These are phyloP conservation scores for Hipparchia semele DNA, from an alignment of 2,888 invertebrate genomes.

Conservation along the genomic window DNA sequence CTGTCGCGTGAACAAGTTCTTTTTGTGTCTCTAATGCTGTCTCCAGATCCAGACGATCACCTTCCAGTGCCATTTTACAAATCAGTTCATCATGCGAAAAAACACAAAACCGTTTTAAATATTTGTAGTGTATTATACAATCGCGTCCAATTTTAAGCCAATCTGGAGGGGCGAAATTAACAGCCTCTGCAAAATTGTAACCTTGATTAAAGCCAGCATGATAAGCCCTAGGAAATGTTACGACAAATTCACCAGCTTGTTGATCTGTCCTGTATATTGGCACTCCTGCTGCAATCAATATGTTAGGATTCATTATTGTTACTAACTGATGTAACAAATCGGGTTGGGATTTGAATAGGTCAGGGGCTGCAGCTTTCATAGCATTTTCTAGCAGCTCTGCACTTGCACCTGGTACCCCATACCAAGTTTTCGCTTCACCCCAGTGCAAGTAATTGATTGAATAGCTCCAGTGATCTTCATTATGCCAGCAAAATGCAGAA, in stretches of 20 bases:
- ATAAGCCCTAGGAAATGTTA: slow-evolving; percentile 91
- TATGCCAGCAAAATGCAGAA: slow-evolving; percentile 92
- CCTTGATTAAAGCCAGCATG: slow-evolving; percentile 93
- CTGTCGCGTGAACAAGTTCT: slow-evolving; percentile 85
- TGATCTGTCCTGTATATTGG: slow-evolving; percentile 86
- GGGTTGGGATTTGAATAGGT: slow-evolving; percentile 88
- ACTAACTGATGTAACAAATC: slow-evolving; percentile 91
- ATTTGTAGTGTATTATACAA: slow-evolving; percentile 87
- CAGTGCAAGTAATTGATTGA: slow-evolving; percentile 92
- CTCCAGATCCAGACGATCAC: slow-evolving; percentile 85
- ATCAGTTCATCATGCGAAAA: slow-evolving; percentile 92
- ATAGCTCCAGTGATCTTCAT: slow-evolving; percentile 93
- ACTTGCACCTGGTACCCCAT: slow-evolving; percentile 88
- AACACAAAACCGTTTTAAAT: slow-evolving; percentile 87
- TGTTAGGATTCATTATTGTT: slow-evolving; percentile 90
- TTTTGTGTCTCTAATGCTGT: slow-evolving; percentile 87
- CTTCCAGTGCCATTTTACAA: slow-evolving; percentile 88
- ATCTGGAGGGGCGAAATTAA: slow-evolving; percentile 92
- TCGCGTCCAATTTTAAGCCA: slow-evolving; percentile 89
- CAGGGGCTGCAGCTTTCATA: slow-evolving; percentile 88
- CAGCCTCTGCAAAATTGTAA: slow-evolving; percentile 92
- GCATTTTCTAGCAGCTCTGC: slow-evolving; percentile 88
- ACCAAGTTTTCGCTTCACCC: slow-evolving; percentile 93
- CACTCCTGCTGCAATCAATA: slow-evolving; percentile 85
- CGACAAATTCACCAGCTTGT: slow-evolving; percentile 90